Base-by-base conservation (phyloP, 1,140 invertebrate genomes). In the Spodoptera frugiperda region DNA sequence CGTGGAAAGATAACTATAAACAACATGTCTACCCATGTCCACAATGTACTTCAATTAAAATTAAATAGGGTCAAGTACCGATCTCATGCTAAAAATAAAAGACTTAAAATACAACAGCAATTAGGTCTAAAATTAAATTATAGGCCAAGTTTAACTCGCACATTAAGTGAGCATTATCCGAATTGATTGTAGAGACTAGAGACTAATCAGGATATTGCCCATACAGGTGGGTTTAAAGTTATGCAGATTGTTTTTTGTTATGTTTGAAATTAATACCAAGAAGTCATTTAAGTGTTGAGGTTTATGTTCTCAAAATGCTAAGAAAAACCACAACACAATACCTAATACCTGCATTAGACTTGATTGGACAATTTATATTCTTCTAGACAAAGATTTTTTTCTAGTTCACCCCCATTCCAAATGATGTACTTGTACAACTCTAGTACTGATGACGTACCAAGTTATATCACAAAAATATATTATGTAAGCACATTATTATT, bases 401-500 rank as follows among this genome's bases (percentile, higher is more conserved):
- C 25, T 25, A 25, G 25, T 25, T 33, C 49, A 21, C 51, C 21
- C 33, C 14, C 30, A 51, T 59, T 15, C 8, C 39, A 12, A 48
- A 48, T 49, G 54, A 73, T 73, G 46, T 73, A 59, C 59, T 44
- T 49, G n/a, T 14, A 61, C 15, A 33, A 30, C 61, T 17, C 39
- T 33, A 12, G 3, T 68, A 53, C 15, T 59, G 55, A 59, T 53
- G 54, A 73, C 70, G 54, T 30, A 57, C 48, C 54, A 19, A 25
- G 70, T 48, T 17, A 33, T 61, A 15, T 59, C 39, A 73, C 12
- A 59, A 73, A 61, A 73, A 73, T 61, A 61, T 51, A 61, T 61
- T 49, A 48, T 30, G 55, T 73, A 61, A 61, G 54, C 17, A n/a
- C n/a, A 73, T 59, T 73, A 49, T 73, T 61, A 73, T 61, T 61